A percentile compares a stretch with the other conserved stretches of the same genome.
phyloP scores from a whole-genome alignment of 2,888 invertebrate genomes.

The Macroteleia sp. region DNA sequence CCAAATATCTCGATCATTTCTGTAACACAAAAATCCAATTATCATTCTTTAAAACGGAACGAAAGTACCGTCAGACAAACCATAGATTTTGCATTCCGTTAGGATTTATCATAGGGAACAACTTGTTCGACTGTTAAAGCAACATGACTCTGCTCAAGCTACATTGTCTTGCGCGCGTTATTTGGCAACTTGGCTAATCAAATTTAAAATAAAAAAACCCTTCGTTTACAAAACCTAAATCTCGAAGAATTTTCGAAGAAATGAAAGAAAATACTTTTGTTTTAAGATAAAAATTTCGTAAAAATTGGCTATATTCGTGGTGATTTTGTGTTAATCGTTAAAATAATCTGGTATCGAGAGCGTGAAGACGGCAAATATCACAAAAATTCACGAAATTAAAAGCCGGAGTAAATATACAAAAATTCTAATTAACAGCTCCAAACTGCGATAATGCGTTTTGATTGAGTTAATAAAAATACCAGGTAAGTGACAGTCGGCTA shows the following conservation, averaged over 20 bases:
- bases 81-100: constrained; percentile 77
- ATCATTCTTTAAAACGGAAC: constrained; percentile 15
- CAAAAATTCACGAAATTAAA: neutral
- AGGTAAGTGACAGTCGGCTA: constrained; percentile 28
- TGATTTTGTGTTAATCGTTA: too few species aligned
- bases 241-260: too few species aligned
- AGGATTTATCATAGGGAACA: constrained; percentile 81
- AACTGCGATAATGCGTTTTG: constrained; percentile 39
- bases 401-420: constrained; percentile 5
- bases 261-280: too few species aligned
- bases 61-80: constrained; percentile 24
- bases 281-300: too few species aligned
- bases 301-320: too few species aligned
- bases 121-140: constrained; percentile 79
- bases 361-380: neutral
- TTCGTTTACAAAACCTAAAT: too few species aligned
- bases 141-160: constrained; percentile 80
- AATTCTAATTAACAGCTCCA: constrained; percentile 45
- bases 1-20: constrained; percentile 32
- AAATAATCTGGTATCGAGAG: constrained; percentile 1
- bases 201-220: too few species aligned
- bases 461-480: constrained; percentile 37
- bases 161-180: constrained; percentile 78
- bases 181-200: constrained; percentile 76
- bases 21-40: constrained; percentile 48